Evolutionary conservation across 2,888 invertebrate species (phyloP).

Genomic region (Mythimna ferrago): DNA sequence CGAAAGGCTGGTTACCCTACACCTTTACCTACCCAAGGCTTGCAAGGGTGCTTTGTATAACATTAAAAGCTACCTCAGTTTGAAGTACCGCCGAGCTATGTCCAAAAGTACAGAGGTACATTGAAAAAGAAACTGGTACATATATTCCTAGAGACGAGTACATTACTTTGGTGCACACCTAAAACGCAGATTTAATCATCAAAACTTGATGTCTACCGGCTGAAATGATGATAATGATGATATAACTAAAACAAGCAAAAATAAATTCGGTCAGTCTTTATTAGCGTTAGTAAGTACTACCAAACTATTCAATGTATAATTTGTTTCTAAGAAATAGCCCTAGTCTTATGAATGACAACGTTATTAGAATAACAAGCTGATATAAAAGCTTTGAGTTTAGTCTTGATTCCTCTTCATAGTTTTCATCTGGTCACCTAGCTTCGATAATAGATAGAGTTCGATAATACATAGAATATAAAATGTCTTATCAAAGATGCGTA

Average conservation of each 20-base stretch:
- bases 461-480: constrained; percentile 15
- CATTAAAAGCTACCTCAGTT: no score
- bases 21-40: no score
- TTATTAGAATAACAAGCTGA: constrained; percentile 24
- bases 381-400: constrained; percentile 15
- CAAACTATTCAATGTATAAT: constrained; percentile 13
- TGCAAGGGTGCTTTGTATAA: no score
- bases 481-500: constrained; percentile 4
- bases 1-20: no score
- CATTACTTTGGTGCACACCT: no score
- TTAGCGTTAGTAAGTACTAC: neutral
- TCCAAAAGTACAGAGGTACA: no score
- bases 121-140: no score
- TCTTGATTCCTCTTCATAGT: constrained; percentile 7
- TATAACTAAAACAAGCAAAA: neutral
- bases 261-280: neutral
- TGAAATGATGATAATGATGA: no score
- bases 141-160: no score
- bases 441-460: constrained; percentile 18
- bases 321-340: constrained; percentile 20
- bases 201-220: no score
- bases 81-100: no score
- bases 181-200: no score
- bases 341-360: constrained; percentile 30
- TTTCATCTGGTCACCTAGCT: neutral